Conservation (phyloP, 2,797 vertebrate genomes). For the Adelosebastes latens region DNA sequence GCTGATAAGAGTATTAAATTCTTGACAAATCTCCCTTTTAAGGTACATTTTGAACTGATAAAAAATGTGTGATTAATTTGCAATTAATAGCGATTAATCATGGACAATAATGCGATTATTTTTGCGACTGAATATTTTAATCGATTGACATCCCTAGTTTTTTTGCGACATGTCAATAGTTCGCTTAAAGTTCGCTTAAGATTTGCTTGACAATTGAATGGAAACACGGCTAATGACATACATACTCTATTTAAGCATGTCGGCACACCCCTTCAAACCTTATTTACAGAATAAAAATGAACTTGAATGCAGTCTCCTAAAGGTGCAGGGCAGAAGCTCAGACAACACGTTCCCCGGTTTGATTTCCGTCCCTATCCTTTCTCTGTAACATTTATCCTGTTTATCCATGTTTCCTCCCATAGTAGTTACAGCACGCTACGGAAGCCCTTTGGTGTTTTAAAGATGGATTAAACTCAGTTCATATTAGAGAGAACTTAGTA, state of each 20-base stretch:
- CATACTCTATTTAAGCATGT: neutral
- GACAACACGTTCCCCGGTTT: neutral
- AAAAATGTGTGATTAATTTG: too few relatives aligned
- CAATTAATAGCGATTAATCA: too few relatives aligned
- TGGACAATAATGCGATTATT: too few relatives aligned
- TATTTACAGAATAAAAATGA: neutral
- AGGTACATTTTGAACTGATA: too few relatives aligned
- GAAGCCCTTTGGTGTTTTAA: constrained; percentile 60
- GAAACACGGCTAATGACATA: too few relatives aligned
- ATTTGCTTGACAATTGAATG: too few relatives aligned
- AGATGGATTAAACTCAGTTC: constrained; percentile 56
- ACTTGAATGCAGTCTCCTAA: neutral
- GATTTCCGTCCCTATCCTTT: constrained; percentile 8
- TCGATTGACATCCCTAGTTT: too few relatives aligned
- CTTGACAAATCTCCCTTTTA: too few relatives aligned
- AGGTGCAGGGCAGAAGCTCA: neutral
- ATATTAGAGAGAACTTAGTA: constrained; percentile 55
- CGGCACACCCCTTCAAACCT: neutral
- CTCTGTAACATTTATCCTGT: constrained; percentile 2
- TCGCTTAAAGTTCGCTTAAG: too few relatives aligned
- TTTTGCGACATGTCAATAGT: too few relatives aligned
- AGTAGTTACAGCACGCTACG: neutral
- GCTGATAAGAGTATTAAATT: too few relatives aligned
- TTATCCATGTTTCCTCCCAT: constrained; percentile 8
- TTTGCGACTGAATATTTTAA: too few relatives aligned